phyloP scores from a whole-genome alignment of 1,140 invertebrate genomes.

The Eriocheir sinensis region DNA sequence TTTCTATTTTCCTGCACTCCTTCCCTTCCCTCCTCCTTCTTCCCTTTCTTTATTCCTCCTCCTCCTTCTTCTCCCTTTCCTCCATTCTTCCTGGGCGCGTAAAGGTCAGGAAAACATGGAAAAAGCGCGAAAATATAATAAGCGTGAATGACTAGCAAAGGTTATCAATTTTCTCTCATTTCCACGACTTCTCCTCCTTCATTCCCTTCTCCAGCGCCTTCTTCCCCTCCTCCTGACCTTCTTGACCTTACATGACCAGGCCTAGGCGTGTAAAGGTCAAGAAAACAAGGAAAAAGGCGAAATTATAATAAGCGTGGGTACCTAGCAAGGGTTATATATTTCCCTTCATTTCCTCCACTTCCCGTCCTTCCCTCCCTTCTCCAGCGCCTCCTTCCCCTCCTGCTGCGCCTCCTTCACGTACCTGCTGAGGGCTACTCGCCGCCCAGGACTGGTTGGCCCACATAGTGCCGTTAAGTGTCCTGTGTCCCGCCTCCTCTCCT shows the following conservation, averaged over 20 bases:
- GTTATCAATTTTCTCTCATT: no score
- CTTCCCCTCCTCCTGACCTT: background rate
- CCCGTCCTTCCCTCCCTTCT: background rate
- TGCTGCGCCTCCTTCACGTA: background rate
- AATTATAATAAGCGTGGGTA: background rate
- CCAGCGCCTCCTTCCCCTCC: background rate
- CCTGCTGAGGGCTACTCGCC: background rate
- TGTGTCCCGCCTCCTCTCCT: background rate
- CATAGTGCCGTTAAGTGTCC: background rate
- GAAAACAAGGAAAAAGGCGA: background rate
- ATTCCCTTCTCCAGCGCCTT: no score
- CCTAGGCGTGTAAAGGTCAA: background rate
- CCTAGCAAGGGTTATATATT: background rate
- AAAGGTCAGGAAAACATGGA: no score
- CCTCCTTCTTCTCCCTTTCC: no score
- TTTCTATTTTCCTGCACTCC: no score
- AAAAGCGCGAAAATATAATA: no score
- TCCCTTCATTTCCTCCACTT: background rate
- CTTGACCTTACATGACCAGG: no score
- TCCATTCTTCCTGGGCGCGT: no score
- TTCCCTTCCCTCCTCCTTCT: no score
- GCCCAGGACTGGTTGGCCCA: constrained; percentile 36
- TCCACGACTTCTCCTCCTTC: no score
- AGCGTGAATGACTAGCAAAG: no score
- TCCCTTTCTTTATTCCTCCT: no score